phyloP scores from a whole-genome alignment of 2,113 vertebrate species.

The Helogale parvula region DNA sequence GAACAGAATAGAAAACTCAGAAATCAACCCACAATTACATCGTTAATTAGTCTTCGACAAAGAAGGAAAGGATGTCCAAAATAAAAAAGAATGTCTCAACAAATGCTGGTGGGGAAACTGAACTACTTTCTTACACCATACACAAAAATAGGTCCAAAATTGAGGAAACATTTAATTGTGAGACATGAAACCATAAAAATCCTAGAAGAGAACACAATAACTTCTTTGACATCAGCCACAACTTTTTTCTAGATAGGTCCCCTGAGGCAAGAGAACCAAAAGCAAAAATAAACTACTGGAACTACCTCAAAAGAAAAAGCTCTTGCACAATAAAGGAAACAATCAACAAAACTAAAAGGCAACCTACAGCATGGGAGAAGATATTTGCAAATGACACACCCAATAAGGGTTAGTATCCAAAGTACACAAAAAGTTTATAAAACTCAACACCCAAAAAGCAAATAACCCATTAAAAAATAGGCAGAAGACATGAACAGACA shows the following conservation, averaged over 20 bases:
- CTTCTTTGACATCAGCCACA: background rate
- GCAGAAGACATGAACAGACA: background rate
- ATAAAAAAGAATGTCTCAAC: background rate
- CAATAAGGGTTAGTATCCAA: background rate
- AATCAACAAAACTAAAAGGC: background rate
- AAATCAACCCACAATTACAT: background rate
- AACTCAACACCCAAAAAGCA: background rate
- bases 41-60: background rate
- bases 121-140: background rate
- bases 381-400: background rate
- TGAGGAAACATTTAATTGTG: background rate
- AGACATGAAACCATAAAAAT: background rate
- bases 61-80: background rate
- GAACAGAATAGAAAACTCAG: background rate
- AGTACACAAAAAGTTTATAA: background rate
- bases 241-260: background rate
- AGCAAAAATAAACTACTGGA: background rate
- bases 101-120: background rate
- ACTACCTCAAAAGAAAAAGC: background rate
- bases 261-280: background rate
- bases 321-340: background rate
- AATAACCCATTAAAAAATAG: background rate
- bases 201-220: background rate
- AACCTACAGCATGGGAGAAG: background rate
- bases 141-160: background rate